Base-by-base conservation (phyloP, 2,113 vertebrate species). In the Nycticryphes semicollaris region DNA sequence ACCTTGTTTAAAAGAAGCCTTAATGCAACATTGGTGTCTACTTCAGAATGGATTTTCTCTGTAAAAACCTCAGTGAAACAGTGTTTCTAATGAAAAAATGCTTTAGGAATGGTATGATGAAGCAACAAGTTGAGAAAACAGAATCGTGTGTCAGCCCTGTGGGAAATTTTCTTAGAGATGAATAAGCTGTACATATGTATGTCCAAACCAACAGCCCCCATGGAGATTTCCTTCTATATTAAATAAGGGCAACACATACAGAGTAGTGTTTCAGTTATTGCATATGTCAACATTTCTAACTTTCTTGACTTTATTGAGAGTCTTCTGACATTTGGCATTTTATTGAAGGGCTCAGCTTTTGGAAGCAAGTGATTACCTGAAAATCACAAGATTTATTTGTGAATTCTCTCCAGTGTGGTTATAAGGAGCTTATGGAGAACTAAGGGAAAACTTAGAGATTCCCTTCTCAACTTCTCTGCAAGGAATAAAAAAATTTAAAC, bases 241-340 rank as follows among this genome's bases (percentile, higher is more conserved):
- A 89, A 93, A 96, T 69, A 91, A 95, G n/a, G 77, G 92, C 59
- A 92, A 94, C 86, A 89, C 87, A 82, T 87, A 91, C 50, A 95
- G 93, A 79, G 43, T 62, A 87, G 87, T 1, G 1, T 82, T 96
- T 94, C 94, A 87, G 89, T 89, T 96, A 96, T 92, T 96, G 89
- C 94, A 92, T 96, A 91, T 92, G 95, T 92, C 94, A 97, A 96
- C 81, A 94, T 94, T 96, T 89, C 93, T 87, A 96, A 96, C 92
- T 96, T 95, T 96, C 85, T 92, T 96, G 93, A 94, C 84, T 95
- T 97, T 94, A 96, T 89, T 85, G 91, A 92, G 57, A 95, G 63
- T 95, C 91, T 94, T 96, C 74, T 87, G 91, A 96, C 96, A 96
- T 94, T 97, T 96, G 84, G 84, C 70, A 89, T 96, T 96, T 97